phyloP scores from a whole-genome alignment of 1,140 invertebrate species.

The Zaprionus inermis region DNA sequence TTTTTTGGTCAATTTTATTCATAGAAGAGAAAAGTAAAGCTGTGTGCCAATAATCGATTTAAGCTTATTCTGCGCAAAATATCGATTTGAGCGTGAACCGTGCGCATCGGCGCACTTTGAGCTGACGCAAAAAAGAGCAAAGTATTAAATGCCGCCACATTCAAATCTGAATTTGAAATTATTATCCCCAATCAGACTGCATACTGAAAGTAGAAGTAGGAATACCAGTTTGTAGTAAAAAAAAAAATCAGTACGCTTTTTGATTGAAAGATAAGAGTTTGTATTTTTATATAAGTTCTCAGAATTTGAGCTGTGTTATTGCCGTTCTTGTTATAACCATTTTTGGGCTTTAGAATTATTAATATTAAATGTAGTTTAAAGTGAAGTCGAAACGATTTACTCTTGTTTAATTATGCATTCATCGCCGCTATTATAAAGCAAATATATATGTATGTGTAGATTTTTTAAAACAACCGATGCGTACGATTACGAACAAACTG shows the following conservation, averaged over 20 bases:
- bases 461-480: slow-evolving; percentile 31
- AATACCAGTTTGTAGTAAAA: background rate
- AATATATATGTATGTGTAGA: slow-evolving; percentile 47
- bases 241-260: slow-evolving; percentile 38
- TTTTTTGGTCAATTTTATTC: no score
- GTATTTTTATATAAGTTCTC: slow-evolving; percentile 81
- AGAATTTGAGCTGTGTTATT: slow-evolving; percentile 80
- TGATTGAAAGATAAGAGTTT: slow-evolving; percentile 80
- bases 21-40: no score
- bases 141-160: slow-evolving; percentile 19
- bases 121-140: background rate
- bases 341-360: slow-evolving; percentile 69
- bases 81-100: background rate
- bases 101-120: background rate
- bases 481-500: slow-evolving; percentile 19
- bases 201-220: background rate
- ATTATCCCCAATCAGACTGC: background rate
- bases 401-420: slow-evolving; percentile 37
- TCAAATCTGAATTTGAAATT: slow-evolving; percentile 10
- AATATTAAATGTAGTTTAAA: slow-evolving; percentile 74
- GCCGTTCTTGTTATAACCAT: slow-evolving; percentile 70
- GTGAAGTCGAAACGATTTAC: slow-evolving; percentile 74
- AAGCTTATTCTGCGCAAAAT: background rate
- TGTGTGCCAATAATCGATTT: background rate
- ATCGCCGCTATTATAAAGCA: slow-evolving; percentile 45